Evolutionary conservation across 1,140 invertebrate genomes (phyloP).

Genomic region (Eufriesea mexicana): DNA sequence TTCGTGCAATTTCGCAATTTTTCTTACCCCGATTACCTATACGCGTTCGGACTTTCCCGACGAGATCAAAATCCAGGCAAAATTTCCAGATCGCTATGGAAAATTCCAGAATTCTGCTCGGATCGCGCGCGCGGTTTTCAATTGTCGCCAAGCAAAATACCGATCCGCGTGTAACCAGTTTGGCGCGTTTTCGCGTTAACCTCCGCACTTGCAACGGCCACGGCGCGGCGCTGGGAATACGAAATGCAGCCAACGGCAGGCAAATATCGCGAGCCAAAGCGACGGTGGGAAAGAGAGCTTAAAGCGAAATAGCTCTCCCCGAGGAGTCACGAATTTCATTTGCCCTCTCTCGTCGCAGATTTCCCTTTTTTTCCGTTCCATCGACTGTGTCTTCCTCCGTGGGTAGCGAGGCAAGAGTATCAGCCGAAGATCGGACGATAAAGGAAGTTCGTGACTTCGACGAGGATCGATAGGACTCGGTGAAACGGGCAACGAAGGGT

Average conservation of each 20-base stretch:
- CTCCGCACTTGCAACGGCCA: constrained; percentile 31
- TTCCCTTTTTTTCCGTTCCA: not conserved
- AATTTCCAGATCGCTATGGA: not conserved
- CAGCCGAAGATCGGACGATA: not conserved
- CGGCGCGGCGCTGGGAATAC: constrained; percentile 22
- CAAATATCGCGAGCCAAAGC: constrained; percentile 21
- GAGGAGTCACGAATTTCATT: constrained; percentile 46
- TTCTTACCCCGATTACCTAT: not conserved
- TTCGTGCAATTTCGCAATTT: too few species aligned
- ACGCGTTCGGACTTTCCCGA: too few species aligned
- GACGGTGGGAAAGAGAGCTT: not conserved
- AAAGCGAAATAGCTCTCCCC: constrained; percentile 26
- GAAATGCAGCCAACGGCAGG: constrained; percentile 27
- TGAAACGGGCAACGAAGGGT: not conserved
- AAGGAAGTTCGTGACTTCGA: constrained; percentile 14
- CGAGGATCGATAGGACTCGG: not conserved
- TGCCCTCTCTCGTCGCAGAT: not conserved
- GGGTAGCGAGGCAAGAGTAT: not conserved
- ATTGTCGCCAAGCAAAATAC: constrained; percentile 22
- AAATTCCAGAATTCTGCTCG: too few species aligned
- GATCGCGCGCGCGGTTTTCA: not conserved
- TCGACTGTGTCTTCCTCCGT: not conserved
- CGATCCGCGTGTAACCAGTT: constrained; percentile 11
- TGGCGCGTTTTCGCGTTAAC: constrained; percentile 29
- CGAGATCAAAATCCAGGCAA: too few species aligned